phyloP scores from a whole-genome alignment of 2,888 invertebrate species.

The Sinodicranocentrus sp. region DNA sequence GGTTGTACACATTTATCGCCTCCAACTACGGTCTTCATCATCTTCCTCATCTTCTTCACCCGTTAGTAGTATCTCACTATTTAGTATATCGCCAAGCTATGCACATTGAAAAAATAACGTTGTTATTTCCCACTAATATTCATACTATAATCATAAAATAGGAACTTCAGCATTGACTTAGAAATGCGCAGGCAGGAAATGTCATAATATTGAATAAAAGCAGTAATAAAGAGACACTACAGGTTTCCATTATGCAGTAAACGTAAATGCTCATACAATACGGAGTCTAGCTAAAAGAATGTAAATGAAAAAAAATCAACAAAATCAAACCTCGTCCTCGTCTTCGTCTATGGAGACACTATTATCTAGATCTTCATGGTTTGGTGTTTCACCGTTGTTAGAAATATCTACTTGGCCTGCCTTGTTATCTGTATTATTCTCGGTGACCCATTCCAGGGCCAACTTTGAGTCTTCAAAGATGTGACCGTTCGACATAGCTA shows the following conservation, averaged over 20 bases:
- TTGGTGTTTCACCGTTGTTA: constrained; percentile 64
- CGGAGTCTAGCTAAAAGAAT: constrained; percentile 8
- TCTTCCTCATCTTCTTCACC: constrained; percentile 93
- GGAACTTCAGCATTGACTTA: neutral
- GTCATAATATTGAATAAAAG: neutral
- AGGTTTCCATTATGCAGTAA: neutral
- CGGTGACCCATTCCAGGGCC: constrained; percentile 79
- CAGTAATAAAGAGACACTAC: neutral
- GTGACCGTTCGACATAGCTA: constrained; percentile 87
- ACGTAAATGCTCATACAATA: neutral
- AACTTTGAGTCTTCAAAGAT: constrained; percentile 84
- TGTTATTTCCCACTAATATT: constrained; percentile 1
- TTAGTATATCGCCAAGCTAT: constrained; percentile 79
- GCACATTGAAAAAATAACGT: constrained; percentile 36
- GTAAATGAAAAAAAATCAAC: constrained; percentile 63
- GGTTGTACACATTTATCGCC: constrained; percentile 83
- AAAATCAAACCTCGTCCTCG: constrained; percentile 78
- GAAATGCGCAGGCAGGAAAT: neutral
- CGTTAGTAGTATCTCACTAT: constrained; percentile 86
- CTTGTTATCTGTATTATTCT: constrained; percentile 15
- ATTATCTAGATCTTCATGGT: constrained; percentile 78
- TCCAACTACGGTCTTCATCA: constrained; percentile 92
- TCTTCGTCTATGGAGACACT: constrained; percentile 79
- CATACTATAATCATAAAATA: neutral
- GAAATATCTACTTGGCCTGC: constrained; percentile 33